Evolutionary conservation across 2,797 vertebrate species (phyloP).

Genomic region (Triplophysa bombifrons): DNA sequence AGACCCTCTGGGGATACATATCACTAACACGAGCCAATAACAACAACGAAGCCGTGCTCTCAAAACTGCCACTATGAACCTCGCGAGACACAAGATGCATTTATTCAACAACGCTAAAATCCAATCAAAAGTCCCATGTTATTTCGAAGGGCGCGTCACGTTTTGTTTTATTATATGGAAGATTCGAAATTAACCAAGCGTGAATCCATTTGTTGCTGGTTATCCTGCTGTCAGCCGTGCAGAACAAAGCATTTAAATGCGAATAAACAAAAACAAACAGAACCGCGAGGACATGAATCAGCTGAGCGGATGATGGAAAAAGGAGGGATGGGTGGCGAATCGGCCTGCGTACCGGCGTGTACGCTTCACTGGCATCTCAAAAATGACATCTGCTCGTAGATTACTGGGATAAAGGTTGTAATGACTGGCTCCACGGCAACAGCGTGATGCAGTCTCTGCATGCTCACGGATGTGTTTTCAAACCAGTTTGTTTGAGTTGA

Average conservation of each 20-base stretch:
- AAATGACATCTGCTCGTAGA: conserved; percentile 52
- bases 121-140: conserved; percentile 14
- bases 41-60: conserved; percentile 2
- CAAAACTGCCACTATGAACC: conserved; percentile 26
- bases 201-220: conserved; percentile 45
- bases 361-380: conserved; percentile 39
- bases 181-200: conserved; percentile 48
- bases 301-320: conserved; percentile 10
- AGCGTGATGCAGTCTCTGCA: conserved; percentile 7
- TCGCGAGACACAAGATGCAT: background rate
- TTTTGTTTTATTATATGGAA: conserved; percentile 39
- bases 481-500: conserved; percentile 21
- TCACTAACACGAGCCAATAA: conserved; percentile 25
- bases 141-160: conserved; percentile 20
- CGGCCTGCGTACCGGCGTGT: conserved; percentile 25
- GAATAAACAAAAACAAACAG: conserved; percentile 32
- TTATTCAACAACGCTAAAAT: conserved; percentile 1
- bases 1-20: conserved; percentile 21
- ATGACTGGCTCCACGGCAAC: conserved; percentile 43
- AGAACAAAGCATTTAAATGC: conserved; percentile 53
- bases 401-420: conserved; percentile 51
- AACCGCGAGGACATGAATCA: conserved; percentile 34
- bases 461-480: conserved; percentile 11
- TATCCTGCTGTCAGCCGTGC: conserved; percentile 46
- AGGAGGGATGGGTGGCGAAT: conserved; percentile 11